These are phyloP conservation scores for Tachysurus fulvidraco DNA, from an alignment of 2,113 vertebrate species.

Conservation along the genomic window DNA sequence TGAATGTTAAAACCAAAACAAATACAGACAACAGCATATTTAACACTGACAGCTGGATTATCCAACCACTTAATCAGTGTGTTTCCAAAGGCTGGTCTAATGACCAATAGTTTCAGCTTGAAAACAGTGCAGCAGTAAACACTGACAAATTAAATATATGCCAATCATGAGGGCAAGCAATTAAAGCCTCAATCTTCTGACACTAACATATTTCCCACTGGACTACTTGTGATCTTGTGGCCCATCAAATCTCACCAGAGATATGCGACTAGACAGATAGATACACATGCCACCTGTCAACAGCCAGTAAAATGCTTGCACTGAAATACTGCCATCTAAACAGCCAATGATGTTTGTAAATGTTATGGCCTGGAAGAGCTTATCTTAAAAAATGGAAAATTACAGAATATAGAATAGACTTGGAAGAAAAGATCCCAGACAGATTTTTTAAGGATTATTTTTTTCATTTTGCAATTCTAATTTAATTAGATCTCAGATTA, in stretches of 20 bases:
- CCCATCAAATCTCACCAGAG: conserved; percentile 58
- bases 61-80: neutral
- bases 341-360: neutral
- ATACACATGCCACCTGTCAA: conserved; percentile 55
- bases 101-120: conserved; percentile 30
- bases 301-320: conserved; percentile 41
- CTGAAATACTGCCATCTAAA: conserved; percentile 38
- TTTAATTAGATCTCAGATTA: too few species aligned
- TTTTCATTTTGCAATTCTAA: neutral
- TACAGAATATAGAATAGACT: neutral
- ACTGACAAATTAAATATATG: conserved; percentile 18
- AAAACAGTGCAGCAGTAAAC: conserved; percentile 18
- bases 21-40: neutral
- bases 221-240: conserved; percentile 56
- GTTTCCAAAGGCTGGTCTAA: conserved; percentile 34
- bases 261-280: conserved; percentile 58
- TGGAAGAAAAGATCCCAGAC: neutral
- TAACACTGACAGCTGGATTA: conserved; percentile 8
- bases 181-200: conserved; percentile 51
- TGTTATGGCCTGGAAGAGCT: neutral
- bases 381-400: neutral
- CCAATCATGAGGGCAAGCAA: conserved; percentile 57
- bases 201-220: conserved; percentile 43
- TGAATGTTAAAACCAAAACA: neutral
- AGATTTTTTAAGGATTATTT: neutral